phyloP scores from a whole-genome alignment of 2,888 invertebrate species.

The Lottia gigantea region DNA sequence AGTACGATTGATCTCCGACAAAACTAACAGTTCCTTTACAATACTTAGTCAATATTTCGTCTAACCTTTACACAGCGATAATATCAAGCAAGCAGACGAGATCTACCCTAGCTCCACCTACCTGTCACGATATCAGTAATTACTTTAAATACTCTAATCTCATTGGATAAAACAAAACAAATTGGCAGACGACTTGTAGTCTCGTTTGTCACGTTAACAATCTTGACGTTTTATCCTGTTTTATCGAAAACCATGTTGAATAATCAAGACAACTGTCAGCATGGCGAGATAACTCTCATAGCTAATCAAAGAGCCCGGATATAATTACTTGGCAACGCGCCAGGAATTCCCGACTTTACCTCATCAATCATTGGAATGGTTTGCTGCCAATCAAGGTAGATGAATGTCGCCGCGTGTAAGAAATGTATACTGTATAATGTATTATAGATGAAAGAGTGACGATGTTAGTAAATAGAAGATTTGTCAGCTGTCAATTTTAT shows the following conservation, averaged over 20 bases:
- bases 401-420: slow-evolving; percentile 60
- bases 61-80: slow-evolving; percentile 6
- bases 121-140: slow-evolving; percentile 28
- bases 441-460: too few relatives aligned
- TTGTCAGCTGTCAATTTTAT: too few relatives aligned
- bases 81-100: slow-evolving; percentile 34
- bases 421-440: slow-evolving; percentile 53
- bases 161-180: slow-evolving; percentile 47
- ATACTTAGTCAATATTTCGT: background rate
- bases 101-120: slow-evolving; percentile 30
- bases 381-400: slow-evolving; percentile 65
- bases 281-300: slow-evolving; percentile 27
- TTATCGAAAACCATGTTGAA: background rate
- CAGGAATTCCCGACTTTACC: slow-evolving; percentile 39
- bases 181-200: slow-evolving; percentile 23
- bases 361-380: slow-evolving; percentile 56
- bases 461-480: too few relatives aligned
- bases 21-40: too few relatives aligned
- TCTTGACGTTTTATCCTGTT: background rate
- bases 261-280: slow-evolving; percentile 21
- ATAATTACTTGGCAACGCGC: slow-evolving; percentile 54
- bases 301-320: slow-evolving; percentile 42
- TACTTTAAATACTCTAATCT: slow-evolving; percentile 45
- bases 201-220: background rate
- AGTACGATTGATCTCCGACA: too few relatives aligned